Conservation (phyloP, 2,888 invertebrate species). For the Flexamia atlantica region DNA sequence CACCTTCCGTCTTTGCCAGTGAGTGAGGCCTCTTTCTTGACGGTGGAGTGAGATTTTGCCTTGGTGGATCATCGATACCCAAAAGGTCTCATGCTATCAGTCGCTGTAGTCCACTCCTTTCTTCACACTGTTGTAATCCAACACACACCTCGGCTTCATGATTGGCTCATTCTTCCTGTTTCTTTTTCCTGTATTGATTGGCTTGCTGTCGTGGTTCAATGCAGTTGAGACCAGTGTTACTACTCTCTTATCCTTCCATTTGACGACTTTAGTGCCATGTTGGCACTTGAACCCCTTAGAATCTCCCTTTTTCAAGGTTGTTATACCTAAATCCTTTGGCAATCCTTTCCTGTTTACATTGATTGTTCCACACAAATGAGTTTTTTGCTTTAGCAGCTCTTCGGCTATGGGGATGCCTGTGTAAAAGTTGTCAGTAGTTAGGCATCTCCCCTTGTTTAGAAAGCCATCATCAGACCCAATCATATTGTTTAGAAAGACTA, state of each 20-base stretch:
- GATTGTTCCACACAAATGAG: constrained; percentile 1
- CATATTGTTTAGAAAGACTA: not conserved
- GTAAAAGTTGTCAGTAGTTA: not conserved
- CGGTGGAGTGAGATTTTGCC: too few relatives aligned
- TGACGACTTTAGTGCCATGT: constrained; percentile 32
- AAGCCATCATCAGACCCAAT: not conserved
- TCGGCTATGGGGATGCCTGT: constrained; percentile 11
- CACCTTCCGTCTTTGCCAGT: too few relatives aligned
- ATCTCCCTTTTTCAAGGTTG: constrained; percentile 13
- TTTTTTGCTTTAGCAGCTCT: not conserved
- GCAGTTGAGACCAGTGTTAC: not conserved
- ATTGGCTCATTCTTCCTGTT: constrained; percentile 7
- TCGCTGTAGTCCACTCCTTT: constrained; percentile 58
- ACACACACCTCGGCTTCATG: constrained; percentile 45
- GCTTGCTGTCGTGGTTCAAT: not conserved
- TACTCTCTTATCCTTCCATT: constrained; percentile 16
- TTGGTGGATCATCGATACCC: constrained; percentile 8
- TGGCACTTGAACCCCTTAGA: not conserved
- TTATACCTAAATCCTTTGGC: not conserved
- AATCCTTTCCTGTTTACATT: constrained; percentile 13
- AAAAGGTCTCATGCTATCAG: not conserved
- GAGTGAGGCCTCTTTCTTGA: too few relatives aligned
- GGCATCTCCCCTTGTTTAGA: not conserved
- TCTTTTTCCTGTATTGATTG: constrained; percentile 10
- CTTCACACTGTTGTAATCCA: constrained; percentile 49